Percentiles rank a stretch among this genome's conserved stretches.
Evolutionary conservation across 2,888 invertebrate species (phyloP).

Genomic region (Syritta pipiens): DNA sequence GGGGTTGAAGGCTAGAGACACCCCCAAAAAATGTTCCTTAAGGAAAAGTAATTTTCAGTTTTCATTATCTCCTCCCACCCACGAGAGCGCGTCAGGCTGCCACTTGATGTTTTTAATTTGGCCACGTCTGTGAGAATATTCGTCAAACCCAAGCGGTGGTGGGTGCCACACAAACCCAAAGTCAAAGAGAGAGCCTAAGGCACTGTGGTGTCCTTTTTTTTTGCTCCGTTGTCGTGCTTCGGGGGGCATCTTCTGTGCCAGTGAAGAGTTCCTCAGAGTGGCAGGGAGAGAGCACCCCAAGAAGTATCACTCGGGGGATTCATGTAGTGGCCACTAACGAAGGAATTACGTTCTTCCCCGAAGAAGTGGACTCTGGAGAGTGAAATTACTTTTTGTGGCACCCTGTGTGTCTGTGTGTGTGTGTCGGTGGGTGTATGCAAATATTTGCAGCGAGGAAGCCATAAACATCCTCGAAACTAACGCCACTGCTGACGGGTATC

Average conservation of each 20-base stretch:
- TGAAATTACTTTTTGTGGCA: background rate
- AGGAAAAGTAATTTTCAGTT: constrained; percentile 66
- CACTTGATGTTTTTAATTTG: constrained; percentile 60
- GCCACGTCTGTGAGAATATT: constrained; percentile 51
- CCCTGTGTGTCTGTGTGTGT: no score
- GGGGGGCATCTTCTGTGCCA: constrained; percentile 22
- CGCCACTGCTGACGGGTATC: background rate
- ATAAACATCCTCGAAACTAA: background rate
- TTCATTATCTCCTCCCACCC: constrained; percentile 47
- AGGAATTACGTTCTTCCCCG: constrained; percentile 33
- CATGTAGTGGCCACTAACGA: constrained; percentile 46
- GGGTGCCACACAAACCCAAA: constrained; percentile 11
- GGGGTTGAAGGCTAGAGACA: constrained; percentile 6
- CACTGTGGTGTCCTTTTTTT: background rate
- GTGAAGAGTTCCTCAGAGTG: constrained; percentile 2
- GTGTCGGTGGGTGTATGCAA: no score
- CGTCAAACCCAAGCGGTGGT: constrained; percentile 25
- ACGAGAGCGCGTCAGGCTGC: background rate
- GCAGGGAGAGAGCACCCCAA: background rate
- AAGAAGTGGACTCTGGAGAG: constrained; percentile 9
- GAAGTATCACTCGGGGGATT: constrained; percentile 33
- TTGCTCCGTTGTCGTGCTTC: background rate
- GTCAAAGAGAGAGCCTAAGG: constrained; percentile 31
- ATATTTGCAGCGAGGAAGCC: no score
- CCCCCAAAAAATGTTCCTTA: constrained; percentile 12